Evolutionary conservation across 1,140 invertebrate species (phyloP), one percentile per base, ranked within the genome.

Genomic region (Monomorium pharaonis): DNA sequence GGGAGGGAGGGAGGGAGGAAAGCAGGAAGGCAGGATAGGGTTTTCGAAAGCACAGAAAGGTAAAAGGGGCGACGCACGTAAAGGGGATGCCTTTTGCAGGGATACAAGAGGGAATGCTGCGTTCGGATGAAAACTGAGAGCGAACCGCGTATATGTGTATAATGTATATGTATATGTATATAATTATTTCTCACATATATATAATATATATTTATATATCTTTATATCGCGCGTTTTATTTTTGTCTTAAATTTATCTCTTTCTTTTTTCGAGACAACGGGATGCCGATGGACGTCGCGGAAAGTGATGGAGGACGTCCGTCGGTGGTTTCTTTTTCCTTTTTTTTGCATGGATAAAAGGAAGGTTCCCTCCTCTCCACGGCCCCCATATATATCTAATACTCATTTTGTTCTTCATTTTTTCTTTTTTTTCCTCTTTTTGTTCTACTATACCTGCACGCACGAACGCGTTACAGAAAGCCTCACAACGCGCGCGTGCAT

Each of bases 361-460:
- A 94, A 94, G 92, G 91, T 92, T 94, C 93, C 94, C 94, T 94
- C 94, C 93, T 94, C 93, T 94, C 94, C 93, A 93, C 92, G 93
- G 93, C 93, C 94, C 93, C 93, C 94, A 92, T 93, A 94, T 93
- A 94, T 95, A 94, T 95, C 94, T 94, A 94, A 94, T 94, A 94
- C 93, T 94, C 92, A 85, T 92, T 94, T 93, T 91, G 86, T 89
- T 88, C 63, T 75, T 76, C 91, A 86, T 67, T 92, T 92, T 85
- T 76, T 75, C 81, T 89, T 62, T 87, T 85, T 62, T 70, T 58
- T 56, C 30, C 30, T 90, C 88, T 65, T 80, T 89, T 86, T 89
- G 58, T 80, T 74, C 84, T 89, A 78, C 47, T 81, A 74, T 7
- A 33, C 58, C 78, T 51, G 54, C 86, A 91, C 91, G 92, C 89